Conservation (phyloP, 2,797 vertebrate genomes). For the Knipowitschia caucasica region DNA sequence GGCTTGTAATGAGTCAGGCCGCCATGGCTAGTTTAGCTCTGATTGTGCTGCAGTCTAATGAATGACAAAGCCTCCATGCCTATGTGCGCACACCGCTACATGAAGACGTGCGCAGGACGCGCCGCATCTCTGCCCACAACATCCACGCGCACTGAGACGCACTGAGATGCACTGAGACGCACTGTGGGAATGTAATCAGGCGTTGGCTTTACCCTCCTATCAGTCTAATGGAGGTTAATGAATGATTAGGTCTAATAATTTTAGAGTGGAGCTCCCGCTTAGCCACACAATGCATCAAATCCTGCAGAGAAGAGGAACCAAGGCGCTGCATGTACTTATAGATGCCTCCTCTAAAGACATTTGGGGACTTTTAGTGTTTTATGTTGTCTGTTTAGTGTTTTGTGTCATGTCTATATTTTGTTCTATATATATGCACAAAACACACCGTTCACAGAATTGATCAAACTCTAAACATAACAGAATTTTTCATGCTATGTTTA, state of each 20-base stretch:
- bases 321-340: slow-evolving; percentile 11
- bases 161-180: slow-evolving; percentile 28
- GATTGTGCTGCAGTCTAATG: slow-evolving; percentile 78
- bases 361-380: no score
- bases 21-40: slow-evolving; percentile 81
- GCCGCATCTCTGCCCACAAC: slow-evolving; percentile 24
- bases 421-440: no score
- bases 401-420: no score
- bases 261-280: slow-evolving; percentile 65
- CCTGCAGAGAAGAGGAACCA: slow-evolving; percentile 26
- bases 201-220: slow-evolving; percentile 73
- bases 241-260: slow-evolving; percentile 75
- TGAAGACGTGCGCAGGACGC: slow-evolving; percentile 36
- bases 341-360: no score
- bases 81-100: slow-evolving; percentile 30
- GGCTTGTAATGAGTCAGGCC: slow-evolving; percentile 79
- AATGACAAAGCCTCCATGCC: slow-evolving; percentile 69
- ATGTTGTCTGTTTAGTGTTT: no score
- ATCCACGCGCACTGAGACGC: slow-evolving; percentile 17
- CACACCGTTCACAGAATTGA: no score
- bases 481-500: no score
- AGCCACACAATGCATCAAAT: slow-evolving; percentile 57
- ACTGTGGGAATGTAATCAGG: slow-evolving; percentile 64
- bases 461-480: no score
- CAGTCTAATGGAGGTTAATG: slow-evolving; percentile 75